Conservation (phyloP, 2,113 vertebrate genomes). For the Alethe diademata region DNA sequence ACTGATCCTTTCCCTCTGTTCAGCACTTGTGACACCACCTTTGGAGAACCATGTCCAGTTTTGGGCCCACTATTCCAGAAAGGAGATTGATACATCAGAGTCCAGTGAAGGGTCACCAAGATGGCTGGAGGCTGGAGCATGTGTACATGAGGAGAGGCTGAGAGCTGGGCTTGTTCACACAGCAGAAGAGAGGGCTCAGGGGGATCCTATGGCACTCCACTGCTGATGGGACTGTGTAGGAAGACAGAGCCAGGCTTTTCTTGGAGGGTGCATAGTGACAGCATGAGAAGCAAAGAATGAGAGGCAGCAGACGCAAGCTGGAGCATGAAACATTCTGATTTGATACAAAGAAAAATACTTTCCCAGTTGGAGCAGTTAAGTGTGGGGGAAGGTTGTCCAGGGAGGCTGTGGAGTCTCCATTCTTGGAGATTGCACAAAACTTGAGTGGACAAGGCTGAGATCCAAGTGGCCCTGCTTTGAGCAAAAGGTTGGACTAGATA, state of each 20-base stretch:
- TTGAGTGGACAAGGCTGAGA: background rate
- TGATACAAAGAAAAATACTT: background rate
- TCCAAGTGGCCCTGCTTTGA: background rate
- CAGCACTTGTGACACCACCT: background rate
- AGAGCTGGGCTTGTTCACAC: background rate
- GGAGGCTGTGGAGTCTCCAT: background rate
- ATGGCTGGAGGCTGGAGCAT: background rate
- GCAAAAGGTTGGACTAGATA: background rate
- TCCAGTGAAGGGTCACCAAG: background rate
- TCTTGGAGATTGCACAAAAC: background rate
- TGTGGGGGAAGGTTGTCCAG: background rate
- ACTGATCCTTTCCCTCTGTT: background rate
- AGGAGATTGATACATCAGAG: background rate
- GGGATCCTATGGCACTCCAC: background rate
- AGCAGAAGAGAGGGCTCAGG: background rate
- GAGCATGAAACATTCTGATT: background rate
- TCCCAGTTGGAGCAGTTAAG: background rate
- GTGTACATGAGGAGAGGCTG: background rate
- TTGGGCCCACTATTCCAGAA: fast-evolving
- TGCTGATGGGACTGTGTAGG: background rate
- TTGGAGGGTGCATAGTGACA: background rate
- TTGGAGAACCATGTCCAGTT: background rate
- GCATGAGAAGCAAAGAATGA: background rate
- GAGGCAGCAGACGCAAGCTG: background rate
- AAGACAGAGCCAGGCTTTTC: background rate